These are phyloP conservation scores for Callinectes sapidus DNA, from an alignment of 2,888 invertebrate genomes.

Conservation along the genomic window DNA sequence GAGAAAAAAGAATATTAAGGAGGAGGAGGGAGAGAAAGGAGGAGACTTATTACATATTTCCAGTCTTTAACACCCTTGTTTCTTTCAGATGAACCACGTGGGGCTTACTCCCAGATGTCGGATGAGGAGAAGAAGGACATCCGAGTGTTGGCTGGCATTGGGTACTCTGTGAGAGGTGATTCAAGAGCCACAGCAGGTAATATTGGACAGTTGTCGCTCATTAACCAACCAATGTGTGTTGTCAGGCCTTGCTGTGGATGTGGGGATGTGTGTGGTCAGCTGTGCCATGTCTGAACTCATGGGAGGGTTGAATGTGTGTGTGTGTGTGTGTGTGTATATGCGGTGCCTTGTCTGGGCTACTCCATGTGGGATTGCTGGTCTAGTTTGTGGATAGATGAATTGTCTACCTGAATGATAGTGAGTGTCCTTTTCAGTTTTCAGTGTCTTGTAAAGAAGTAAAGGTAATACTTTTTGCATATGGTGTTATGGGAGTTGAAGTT, in stretches of 20 bases:
- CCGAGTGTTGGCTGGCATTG: slow-evolving; percentile 87
- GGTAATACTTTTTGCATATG: too few species aligned
- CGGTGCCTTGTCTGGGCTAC: too few species aligned
- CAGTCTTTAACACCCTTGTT: neutral
- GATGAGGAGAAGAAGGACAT: slow-evolving; percentile 84
- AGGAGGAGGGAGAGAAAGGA: neutral
- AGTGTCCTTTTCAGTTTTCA: too few species aligned
- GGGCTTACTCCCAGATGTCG: slow-evolving; percentile 86
- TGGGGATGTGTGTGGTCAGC: neutral
- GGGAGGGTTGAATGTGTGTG: neutral
- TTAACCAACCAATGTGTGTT: too few species aligned
- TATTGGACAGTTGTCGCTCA: too few species aligned
- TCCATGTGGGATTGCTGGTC: neutral
- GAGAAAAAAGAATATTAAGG: neutral
- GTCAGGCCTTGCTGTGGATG: neutral
- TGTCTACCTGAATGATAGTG: too few species aligned
- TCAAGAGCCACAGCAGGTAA: slow-evolving; percentile 86
- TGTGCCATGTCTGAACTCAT: neutral
- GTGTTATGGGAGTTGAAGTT: too few species aligned
- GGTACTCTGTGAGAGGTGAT: slow-evolving; percentile 87
- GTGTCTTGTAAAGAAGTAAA: too few species aligned
- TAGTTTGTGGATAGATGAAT: too few species aligned
- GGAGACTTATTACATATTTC: neutral
- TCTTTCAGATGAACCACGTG: slow-evolving; percentile 83
- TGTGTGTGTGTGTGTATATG: neutral